Base-by-base conservation (phyloP, 1,140 invertebrate species). In the Drosophila sulfurigaster region DNA sequence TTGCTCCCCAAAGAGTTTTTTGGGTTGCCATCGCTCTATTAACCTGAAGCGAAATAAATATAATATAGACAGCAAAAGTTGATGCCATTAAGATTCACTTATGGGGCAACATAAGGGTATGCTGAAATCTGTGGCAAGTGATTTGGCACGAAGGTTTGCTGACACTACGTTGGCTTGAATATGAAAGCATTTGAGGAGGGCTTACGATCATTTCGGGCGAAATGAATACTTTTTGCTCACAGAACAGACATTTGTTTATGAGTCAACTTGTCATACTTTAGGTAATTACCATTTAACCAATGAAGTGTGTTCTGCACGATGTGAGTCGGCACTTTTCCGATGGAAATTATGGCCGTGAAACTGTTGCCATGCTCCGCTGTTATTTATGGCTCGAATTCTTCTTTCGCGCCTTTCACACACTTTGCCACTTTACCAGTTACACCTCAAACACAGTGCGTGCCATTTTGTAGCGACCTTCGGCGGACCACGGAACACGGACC, bases 11-110 rank as follows among this genome's bases (percentile, higher is more conserved):
- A 5, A 38, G 71, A 48, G 57, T 49, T 32, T 56, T 74, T 74
- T 62, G 32, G 11, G 11, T 20, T 32, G 16, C 38, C 16, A 5
- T 16, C 11, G 32, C 52, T 51, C 52, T 25, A 51, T 51, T 72
- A 58, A 41, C 43, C 58, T 4, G 13, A 46, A 48, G 28, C 28
- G 11, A 2, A 46, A 46, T 7, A 16, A 51, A 38, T 49, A 48
- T 5, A 13, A 43, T 20, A 51, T 1, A 45, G 54, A 59, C 49
- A 46, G 48, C n/a, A 35, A 73, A 67, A 66, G n/a, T 67, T 59
- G 8, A 5, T 20, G 57, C 32, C 65, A 62, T 74, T 69, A 74
- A 74, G 71, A 48, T 62, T 74, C 71, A 74, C 71, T 74, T 74
- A 68, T 25, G 38, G 30, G 16, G 28, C 64, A 25, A n/a, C 62